Conservation (phyloP, 30 jellyfish, hydroid and myxozoan species). For the Rhopilema esculentum region DNA sequence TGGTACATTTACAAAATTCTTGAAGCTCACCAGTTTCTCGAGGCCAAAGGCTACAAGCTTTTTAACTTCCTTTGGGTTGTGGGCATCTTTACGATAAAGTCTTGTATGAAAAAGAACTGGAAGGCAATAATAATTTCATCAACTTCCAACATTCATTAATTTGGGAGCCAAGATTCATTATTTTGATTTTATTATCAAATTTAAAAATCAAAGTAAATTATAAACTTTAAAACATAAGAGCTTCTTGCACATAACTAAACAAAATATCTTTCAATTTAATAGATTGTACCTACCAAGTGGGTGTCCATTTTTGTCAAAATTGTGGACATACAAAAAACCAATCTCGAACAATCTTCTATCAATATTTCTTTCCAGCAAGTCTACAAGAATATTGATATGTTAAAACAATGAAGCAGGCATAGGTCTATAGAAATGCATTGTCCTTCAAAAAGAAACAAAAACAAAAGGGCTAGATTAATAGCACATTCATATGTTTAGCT, state of each 20-base stretch:
- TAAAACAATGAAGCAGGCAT: too few relatives aligned
- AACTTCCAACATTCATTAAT: not conserved
- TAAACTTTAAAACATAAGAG: too few relatives aligned
- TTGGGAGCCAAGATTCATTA: too few relatives aligned
- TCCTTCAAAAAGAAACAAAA: too few relatives aligned
- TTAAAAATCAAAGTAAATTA: too few relatives aligned
- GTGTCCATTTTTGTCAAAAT: constrained; percentile 84
- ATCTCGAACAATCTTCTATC: constrained; percentile 90
- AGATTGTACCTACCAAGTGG: constrained; percentile 74
- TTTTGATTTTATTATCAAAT: too few relatives aligned
- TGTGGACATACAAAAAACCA: constrained; percentile 89
- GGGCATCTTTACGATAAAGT: constrained; percentile 80
- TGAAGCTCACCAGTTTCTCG: constrained; percentile 79
- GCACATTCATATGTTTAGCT: too few relatives aligned
- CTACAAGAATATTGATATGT: constrained; percentile 53
- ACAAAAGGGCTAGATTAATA: too few relatives aligned
- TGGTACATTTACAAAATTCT: not conserved
- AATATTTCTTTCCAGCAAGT: constrained; percentile 83
- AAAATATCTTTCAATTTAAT: too few relatives aligned
- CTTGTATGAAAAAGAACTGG: constrained; percentile 82
- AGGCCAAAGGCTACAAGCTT: constrained; percentile 92
- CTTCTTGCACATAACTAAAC: too few relatives aligned
- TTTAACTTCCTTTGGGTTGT: constrained; percentile 87
- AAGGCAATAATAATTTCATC: not conserved
- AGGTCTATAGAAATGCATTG: too few relatives aligned